A percentile compares a stretch with the other conserved stretches of the same genome.
These are phyloP conservation scores for Sturnira hondurensis DNA, from an alignment of 2,113 vertebrate species.

Conservation along the genomic window DNA sequence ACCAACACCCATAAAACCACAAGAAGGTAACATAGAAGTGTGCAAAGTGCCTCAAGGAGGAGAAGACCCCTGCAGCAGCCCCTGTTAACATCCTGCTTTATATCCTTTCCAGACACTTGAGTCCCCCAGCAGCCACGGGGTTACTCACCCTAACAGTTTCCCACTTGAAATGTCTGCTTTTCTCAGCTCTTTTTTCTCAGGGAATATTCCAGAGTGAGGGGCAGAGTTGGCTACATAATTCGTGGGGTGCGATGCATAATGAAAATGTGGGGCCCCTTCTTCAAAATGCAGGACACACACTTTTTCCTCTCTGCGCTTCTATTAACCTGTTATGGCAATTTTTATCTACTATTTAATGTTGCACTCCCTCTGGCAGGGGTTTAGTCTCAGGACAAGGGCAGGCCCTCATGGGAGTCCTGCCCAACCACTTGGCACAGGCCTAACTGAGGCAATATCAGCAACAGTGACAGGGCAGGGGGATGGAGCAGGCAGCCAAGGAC, in stretches of 20 bases:
- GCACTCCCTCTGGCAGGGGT: background rate
- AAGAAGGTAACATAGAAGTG: background rate
- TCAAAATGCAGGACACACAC: background rate
- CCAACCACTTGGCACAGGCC: background rate
- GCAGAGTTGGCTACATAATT: background rate
- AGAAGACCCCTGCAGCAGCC: background rate
- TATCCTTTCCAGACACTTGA: background rate
- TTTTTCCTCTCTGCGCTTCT: background rate
- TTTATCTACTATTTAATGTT: slow-evolving; percentile 1
- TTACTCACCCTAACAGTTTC: background rate
- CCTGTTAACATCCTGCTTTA: background rate
- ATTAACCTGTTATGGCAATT: background rate
- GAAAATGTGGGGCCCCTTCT: background rate
- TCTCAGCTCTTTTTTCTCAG: background rate
- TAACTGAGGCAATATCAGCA: background rate
- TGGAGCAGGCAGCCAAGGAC: background rate
- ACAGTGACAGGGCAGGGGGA: background rate
- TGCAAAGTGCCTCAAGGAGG: background rate
- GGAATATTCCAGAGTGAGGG: background rate
- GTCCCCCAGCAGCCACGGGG: background rate
- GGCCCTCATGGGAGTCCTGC: background rate
- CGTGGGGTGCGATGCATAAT: background rate
- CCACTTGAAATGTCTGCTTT: background rate
- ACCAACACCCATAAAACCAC: background rate
- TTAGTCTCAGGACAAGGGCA: background rate